Percentiles rank a stretch among this genome's conserved stretches.
Evolutionary conservation across 2,113 vertebrate species (phyloP).

Genomic region (Elephantulus edwardii): DNA sequence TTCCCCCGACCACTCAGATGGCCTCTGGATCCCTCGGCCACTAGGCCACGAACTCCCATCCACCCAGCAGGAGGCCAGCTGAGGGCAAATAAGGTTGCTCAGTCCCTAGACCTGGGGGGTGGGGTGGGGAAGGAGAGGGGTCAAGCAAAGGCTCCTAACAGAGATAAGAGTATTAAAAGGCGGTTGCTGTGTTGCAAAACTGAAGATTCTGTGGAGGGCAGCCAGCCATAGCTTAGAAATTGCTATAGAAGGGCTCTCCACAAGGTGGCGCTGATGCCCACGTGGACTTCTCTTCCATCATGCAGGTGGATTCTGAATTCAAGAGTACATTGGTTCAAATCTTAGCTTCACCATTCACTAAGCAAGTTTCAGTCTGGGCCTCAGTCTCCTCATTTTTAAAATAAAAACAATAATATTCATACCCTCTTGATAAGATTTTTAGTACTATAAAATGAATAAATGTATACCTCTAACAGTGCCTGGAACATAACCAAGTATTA

Average conservation of each 20-base stretch:
- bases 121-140: neutral
- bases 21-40: neutral
- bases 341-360: neutral
- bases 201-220: neutral
- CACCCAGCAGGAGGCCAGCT: neutral
- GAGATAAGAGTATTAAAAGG: neutral
- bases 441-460: neutral
- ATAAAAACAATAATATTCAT: neutral
- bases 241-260: neutral
- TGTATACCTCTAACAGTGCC: neutral
- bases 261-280: constrained; percentile 35
- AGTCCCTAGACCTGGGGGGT: neutral
- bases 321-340: neutral
- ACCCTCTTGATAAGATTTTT: neutral
- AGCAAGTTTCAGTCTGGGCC: neutral
- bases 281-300: neutral
- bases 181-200: neutral
- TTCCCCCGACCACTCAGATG: neutral
- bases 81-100: neutral
- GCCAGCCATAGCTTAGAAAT: neutral
- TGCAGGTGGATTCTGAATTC: neutral
- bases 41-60: neutral
- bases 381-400: constrained; percentile 16
- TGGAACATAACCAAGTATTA: neutral
- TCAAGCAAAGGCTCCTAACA: neutral